These are phyloP conservation scores for Orchestes rusci DNA, from an alignment of 2,888 invertebrate species.

Conservation along the genomic window DNA sequence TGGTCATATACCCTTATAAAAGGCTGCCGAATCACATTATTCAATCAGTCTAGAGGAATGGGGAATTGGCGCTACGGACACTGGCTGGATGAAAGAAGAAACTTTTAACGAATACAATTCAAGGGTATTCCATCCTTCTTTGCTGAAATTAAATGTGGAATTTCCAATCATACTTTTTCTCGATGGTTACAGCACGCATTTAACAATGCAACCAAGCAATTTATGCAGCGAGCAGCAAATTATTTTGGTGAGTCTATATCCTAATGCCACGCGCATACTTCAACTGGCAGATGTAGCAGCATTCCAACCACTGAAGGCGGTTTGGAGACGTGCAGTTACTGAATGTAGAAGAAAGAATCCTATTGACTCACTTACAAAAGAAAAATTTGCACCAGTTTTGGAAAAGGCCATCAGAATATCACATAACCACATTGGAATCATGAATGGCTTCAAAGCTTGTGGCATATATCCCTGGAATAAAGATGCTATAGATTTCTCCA, in stretches of 20 bases:
- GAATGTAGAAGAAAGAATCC: slow-evolving; percentile 10
- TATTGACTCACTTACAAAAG: slow-evolving; percentile 4
- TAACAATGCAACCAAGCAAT: no score
- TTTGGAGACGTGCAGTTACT: slow-evolving; percentile 11
- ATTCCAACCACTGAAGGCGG: slow-evolving; percentile 10
- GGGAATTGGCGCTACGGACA: background rate
- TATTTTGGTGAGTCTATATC: slow-evolving; percentile 22
- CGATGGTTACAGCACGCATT: background rate
- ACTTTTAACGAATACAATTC: background rate
- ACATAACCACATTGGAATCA: slow-evolving; percentile 7
- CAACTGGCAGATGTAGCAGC: slow-evolving; percentile 15
- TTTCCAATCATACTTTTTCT: background rate
- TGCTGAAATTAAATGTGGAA: background rate
- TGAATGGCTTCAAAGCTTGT: slow-evolving; percentile 23
- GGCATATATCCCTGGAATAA: slow-evolving; percentile 26
- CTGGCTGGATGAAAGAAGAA: background rate
- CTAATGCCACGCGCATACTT: slow-evolving; percentile 13
- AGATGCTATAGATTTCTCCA: slow-evolving; percentile 17
- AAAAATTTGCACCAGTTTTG: slow-evolving; percentile 8
- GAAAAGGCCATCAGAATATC: slow-evolving; percentile 16
- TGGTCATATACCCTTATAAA: slow-evolving; percentile 28
- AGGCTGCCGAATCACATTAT: slow-evolving; percentile 33
- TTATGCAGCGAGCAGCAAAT: background rate
- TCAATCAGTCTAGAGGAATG: slow-evolving; percentile 28
- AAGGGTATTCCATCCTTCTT: background rate